These are phyloP conservation scores for Urocolius indicus DNA, from an alignment of 2,113 vertebrate species.

Conservation along the genomic window DNA sequence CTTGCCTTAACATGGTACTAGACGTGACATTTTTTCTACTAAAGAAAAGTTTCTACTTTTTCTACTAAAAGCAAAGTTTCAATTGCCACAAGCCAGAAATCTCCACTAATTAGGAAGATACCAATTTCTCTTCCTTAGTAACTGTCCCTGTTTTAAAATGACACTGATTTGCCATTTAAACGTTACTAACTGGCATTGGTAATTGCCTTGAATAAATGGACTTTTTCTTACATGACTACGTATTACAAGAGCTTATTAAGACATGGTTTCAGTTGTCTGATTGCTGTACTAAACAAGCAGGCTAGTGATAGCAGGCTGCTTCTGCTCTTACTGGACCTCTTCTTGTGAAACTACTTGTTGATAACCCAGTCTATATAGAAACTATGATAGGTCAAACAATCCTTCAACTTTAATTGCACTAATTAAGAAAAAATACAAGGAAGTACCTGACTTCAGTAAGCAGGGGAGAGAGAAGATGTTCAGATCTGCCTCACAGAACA, in stretches of 20 bases:
- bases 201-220: conserved; percentile 31
- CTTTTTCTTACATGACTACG: not conserved
- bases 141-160: too few relatives aligned
- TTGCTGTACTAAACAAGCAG: not conserved
- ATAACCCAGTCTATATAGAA: not conserved
- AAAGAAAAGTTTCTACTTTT: too few relatives aligned
- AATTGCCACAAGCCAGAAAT: not conserved
- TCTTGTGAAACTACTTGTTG: not conserved
- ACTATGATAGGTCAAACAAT: not conserved
- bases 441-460: not conserved
- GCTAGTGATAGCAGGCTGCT: too few relatives aligned
- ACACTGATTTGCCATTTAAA: not conserved
- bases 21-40: not conserved
- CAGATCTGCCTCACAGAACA: not conserved
- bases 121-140: not conserved
- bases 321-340: not conserved
- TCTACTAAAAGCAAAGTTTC: not conserved
- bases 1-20: not conserved
- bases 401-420: too few relatives aligned
- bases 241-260: not conserved
- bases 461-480: not conserved
- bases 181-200: not conserved
- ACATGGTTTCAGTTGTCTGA: not conserved
- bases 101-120: not conserved
- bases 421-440: not conserved